Percentiles rank a stretch among this genome's conserved stretches.
These are phyloP conservation scores for Unio delphinus DNA, from an alignment of 2,888 invertebrate genomes.

Conservation along the genomic window DNA sequence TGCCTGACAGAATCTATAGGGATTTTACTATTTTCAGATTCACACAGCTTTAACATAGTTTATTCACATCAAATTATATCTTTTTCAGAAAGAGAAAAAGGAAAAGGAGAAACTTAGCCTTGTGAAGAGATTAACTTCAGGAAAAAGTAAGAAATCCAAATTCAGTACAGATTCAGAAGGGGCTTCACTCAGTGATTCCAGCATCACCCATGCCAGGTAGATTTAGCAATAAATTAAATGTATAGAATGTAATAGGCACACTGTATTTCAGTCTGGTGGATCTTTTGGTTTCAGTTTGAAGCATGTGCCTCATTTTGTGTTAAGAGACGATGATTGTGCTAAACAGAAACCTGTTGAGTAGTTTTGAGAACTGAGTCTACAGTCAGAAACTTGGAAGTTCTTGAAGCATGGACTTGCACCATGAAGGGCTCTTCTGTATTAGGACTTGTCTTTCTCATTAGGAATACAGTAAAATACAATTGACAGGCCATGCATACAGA, in stretches of 20 bases:
- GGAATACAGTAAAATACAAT: no score
- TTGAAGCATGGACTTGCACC: no score
- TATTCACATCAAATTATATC: background rate
- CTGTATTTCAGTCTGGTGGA: background rate
- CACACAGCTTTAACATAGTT: background rate
- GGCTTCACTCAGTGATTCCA: slow-evolving; percentile 19
- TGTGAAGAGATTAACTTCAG: slow-evolving; percentile 84
- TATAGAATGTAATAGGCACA: background rate
- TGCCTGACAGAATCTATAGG: no score
- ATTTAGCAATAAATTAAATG: background rate
- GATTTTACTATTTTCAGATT: no score
- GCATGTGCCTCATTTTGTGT: no score
- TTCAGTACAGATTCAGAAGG: slow-evolving; percentile 37
- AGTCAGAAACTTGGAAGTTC: no score
- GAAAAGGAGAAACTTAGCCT: slow-evolving; percentile 70
- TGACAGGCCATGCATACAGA: no score
- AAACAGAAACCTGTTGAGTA: no score
- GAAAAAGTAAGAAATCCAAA: slow-evolving; percentile 72
- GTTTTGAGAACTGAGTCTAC: no score
- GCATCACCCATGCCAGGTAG: slow-evolving; percentile 48
- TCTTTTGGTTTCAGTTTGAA: background rate
- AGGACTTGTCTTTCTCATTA: no score
- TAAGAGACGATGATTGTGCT: no score
- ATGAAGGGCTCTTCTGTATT: no score
- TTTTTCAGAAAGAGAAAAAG: slow-evolving; percentile 47